These are phyloP conservation scores for Zhuqinia jingwanae DNA, from an alignment of 2,888 invertebrate genomes.

Conservation along the genomic window DNA sequence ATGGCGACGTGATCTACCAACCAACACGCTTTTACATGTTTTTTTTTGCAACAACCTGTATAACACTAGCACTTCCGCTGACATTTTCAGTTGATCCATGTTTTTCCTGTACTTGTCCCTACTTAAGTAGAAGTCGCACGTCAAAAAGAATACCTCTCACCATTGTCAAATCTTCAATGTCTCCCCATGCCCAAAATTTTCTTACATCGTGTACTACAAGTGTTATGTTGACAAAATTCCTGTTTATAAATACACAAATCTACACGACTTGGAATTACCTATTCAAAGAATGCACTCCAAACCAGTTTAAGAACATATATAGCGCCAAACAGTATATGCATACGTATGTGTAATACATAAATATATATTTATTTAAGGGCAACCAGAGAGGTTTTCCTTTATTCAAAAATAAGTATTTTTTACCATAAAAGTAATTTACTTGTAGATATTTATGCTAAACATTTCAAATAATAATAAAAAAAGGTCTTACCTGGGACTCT, in stretches of 20 bases:
- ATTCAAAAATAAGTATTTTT: too few species aligned
- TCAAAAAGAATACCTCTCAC: background rate
- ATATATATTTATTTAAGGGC: too few species aligned
- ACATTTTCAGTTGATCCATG: background rate
- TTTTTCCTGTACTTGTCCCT: background rate
- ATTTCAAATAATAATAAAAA: conserved; percentile 30
- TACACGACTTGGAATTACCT: too few species aligned
- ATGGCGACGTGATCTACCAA: conserved; percentile 9
- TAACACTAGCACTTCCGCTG: background rate
- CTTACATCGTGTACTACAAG: too few species aligned
- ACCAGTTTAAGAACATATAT: too few species aligned
- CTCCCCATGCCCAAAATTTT: background rate
- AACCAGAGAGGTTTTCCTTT: too few species aligned
- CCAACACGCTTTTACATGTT: background rate
- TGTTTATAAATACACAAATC: too few species aligned
- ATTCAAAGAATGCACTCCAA: too few species aligned
- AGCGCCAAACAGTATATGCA: too few species aligned
- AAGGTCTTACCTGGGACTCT: conserved; percentile 61
- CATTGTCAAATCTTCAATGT: conserved; percentile 3
- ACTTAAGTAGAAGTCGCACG: background rate
- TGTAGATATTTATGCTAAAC: conserved; percentile 32
- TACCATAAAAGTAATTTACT: too few species aligned
- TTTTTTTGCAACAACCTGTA: background rate
- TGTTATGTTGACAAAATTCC: too few species aligned
- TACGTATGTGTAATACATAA: too few species aligned